These are phyloP conservation scores for Bombus cullumanus DNA, from an alignment of 1,140 invertebrate species.

Conservation along the genomic window DNA sequence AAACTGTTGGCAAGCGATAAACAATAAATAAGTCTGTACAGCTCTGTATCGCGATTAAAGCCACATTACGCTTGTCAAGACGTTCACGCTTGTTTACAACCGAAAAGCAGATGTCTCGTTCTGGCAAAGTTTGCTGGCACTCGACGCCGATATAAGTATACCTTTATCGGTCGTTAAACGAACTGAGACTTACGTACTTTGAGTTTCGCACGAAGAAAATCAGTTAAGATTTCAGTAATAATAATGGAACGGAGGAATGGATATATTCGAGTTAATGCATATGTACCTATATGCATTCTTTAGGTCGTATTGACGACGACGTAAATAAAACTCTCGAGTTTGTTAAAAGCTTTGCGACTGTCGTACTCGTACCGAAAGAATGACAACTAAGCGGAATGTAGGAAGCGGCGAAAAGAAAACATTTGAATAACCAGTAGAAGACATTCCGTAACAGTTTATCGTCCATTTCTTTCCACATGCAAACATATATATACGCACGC, in stretches of 20 bases:
- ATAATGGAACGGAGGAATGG: slow-evolving; percentile 3
- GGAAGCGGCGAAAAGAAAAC: background rate
- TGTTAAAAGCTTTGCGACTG: background rate
- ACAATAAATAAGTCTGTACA: slow-evolving; percentile 76
- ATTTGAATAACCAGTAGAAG: slow-evolving; percentile 3
- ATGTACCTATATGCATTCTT: background rate
- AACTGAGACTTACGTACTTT: slow-evolving; percentile 34
- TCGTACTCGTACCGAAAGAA: background rate
- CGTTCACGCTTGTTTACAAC: slow-evolving; percentile 76
- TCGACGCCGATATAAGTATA: slow-evolving; percentile 63
- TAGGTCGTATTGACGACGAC: background rate
- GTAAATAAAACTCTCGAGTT: background rate
- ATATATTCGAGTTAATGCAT: background rate
- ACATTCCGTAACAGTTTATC: background rate
- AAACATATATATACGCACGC: background rate
- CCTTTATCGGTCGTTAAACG: slow-evolving; percentile 60
- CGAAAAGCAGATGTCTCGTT: slow-evolving; percentile 78
- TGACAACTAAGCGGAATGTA: background rate
- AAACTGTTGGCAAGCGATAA: slow-evolving; percentile 75
- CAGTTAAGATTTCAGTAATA: slow-evolving; percentile 1
- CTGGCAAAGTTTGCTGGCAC: slow-evolving; percentile 79
- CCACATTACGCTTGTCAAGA: slow-evolving; percentile 80
- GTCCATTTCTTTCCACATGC: slow-evolving; percentile 7
- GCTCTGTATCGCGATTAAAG: slow-evolving; percentile 81
- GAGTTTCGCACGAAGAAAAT: slow-evolving; percentile 3